Evolutionary conservation across 2,113 vertebrate species (phyloP).

Genomic region (Lepidothrix coronata): DNA sequence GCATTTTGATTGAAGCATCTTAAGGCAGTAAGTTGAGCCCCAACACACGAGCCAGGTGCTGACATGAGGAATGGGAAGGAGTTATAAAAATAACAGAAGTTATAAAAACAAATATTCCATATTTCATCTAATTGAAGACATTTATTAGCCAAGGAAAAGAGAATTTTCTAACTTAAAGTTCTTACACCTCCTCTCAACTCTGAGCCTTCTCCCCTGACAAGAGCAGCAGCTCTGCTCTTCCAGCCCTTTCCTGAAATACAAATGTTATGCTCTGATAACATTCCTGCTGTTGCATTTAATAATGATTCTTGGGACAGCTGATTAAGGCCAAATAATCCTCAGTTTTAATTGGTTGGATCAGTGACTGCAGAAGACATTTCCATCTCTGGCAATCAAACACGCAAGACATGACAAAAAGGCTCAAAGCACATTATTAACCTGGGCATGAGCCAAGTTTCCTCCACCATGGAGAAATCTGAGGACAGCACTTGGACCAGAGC

Average conservation of each 20-base stretch:
- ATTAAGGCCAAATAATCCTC: background rate
- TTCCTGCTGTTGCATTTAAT: background rate
- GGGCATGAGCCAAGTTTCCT: background rate
- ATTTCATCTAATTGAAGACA: background rate
- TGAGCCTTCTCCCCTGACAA: background rate
- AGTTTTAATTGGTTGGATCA: background rate
- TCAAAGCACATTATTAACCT: background rate
- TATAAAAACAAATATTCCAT: background rate
- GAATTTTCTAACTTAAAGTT: background rate
- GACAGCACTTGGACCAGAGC: background rate
- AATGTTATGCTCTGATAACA: background rate
- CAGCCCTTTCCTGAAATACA: background rate
- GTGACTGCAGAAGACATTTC: background rate
- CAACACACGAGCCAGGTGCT: background rate
- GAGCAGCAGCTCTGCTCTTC: background rate
- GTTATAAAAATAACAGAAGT: background rate
- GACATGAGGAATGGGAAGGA: background rate
- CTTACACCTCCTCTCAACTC: background rate
- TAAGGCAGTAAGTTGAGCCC: background rate
- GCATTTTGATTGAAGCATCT: background rate
- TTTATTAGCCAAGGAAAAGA: background rate
- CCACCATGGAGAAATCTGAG: background rate
- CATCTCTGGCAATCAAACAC: background rate
- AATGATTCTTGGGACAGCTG: background rate
- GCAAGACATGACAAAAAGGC: background rate